Evolutionary conservation across 2,888 invertebrate genomes (phyloP), one percentile per base, ranked within the genome.

Genomic region (Perithous albicinctus): DNA sequence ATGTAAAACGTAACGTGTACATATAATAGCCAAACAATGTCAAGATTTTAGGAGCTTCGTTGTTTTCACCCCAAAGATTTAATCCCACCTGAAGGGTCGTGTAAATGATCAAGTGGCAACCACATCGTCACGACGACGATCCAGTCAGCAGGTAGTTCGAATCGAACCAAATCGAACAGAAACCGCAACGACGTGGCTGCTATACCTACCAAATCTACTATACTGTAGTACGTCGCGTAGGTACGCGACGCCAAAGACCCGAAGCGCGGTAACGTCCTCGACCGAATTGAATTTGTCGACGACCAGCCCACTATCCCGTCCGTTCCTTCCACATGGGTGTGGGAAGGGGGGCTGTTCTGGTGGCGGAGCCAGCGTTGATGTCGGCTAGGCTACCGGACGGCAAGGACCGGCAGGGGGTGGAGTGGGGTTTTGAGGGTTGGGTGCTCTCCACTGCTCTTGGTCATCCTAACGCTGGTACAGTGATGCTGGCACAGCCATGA

Each of bases 201-300:
- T 20, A 43, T 59, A 67, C 15, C 48, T 32, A 7, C 29, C 43
- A 20, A 43, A 48, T 29, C 56, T 59, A 70, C 63, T 20, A 41
- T 12, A 12, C 54, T 43, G 29, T 59, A 63, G 32, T 35, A 35
- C 43, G 43, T 66, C 46, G 59, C 46, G 70, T 29, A 59, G 38
- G 23, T 54, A 64, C 70, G 43, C 67, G 78, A 56, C 61, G 97
- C 92, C 98, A 98, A 12, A 98, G 93, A n/a, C 98, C 96, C 4
- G 97, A 96, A 0, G 97, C 97, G 75, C 0, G 98, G 98, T 92
- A 98, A 98, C 88, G 95, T 94, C 69, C 94, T 94, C 0, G 96
- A 96, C 0, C 97, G 97, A 96, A 97, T 97, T 15, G 97, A 97
- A 85, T 97, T 98, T 69, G 98, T 94, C 93, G 94, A 98, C 0